A percentile compares a stretch with the other conserved stretches of the same genome.
These are phyloP conservation scores for Astur gentilis DNA, from an alignment of 2,113 vertebrate species.

Conservation along the genomic window DNA sequence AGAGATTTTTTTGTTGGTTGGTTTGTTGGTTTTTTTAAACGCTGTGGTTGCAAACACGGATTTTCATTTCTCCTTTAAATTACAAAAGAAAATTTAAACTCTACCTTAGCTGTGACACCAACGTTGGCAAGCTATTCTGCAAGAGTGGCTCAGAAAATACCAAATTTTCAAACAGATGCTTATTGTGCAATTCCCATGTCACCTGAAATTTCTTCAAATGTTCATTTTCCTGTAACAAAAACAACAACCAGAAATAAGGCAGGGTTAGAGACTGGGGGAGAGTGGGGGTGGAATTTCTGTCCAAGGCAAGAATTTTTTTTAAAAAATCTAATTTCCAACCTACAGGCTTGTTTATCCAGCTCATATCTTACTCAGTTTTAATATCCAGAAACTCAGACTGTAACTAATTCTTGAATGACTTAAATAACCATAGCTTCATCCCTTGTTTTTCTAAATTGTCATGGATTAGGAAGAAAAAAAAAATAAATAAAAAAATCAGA, in stretches of 20 bases:
- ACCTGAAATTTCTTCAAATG: constrained; percentile 97
- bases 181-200: constrained; percentile 98
- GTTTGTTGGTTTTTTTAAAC: not conserved
- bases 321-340: accelerated
- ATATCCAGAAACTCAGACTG: not conserved
- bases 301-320: not conserved
- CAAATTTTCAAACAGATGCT: constrained; percentile 96
- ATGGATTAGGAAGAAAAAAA: not conserved
- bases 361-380: not conserved
- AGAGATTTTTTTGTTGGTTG: no score
- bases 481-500: not conserved
- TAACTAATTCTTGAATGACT: not conserved
- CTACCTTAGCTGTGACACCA: constrained; percentile 93
- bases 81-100: not conserved
- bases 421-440: not conserved
- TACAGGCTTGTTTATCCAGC: not conserved
- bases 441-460: not conserved
- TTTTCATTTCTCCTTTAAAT: not conserved
- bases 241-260: not conserved
- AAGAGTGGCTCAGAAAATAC: constrained; percentile 96
- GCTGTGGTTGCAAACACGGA: not conserved
- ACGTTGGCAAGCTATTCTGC: constrained; percentile 88
- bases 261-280: not conserved
- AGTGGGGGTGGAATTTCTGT: no score
- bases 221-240: constrained; percentile 84